Conservation (phyloP, 2,797 vertebrate species). For the Syngnathus rostellatus region DNA sequence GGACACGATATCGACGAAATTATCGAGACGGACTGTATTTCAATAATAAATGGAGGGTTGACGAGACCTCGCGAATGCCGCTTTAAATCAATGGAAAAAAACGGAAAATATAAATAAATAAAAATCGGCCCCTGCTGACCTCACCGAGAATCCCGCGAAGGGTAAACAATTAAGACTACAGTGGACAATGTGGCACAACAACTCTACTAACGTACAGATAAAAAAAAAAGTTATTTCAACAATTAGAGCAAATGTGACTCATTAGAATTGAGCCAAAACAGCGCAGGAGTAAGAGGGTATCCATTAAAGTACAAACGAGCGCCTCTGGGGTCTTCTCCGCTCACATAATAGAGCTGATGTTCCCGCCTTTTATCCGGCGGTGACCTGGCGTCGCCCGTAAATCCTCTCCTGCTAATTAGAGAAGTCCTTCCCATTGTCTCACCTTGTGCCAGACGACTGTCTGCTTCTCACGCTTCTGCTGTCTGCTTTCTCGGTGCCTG, state of each 20-base stretch:
- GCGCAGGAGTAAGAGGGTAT: conserved; percentile 12
- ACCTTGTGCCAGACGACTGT: conserved; percentile 3
- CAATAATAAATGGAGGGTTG: neutral
- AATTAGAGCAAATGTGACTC: conserved; percentile 25
- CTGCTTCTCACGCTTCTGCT: neutral
- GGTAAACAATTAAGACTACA: neutral
- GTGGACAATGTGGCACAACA: conserved; percentile 2
- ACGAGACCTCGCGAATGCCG: neutral
- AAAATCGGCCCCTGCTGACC: neutral
- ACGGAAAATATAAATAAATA: neutral
- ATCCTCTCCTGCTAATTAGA: conserved; percentile 44
- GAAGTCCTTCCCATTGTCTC: conserved; percentile 23
- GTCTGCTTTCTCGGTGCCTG: conserved; percentile 7
- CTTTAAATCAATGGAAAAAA: neutral
- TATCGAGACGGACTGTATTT: neutral
- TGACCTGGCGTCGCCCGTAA: conserved; percentile 30
- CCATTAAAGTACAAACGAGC: conserved; percentile 11
- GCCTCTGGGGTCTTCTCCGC: conserved; percentile 20
- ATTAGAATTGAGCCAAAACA: conserved; percentile 25
- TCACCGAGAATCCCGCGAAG: neutral
- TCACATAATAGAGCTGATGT: conserved; percentile 18
- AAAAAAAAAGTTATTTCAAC: conserved; percentile 26
- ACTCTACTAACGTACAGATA: conserved; percentile 17
- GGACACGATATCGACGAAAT: neutral
- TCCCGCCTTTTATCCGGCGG: conserved; percentile 18